Percentiles rank a stretch among this genome's conserved stretches.
Conservation (phyloP, 2,888 invertebrate genomes). For the Melipona beecheii region DNA sequence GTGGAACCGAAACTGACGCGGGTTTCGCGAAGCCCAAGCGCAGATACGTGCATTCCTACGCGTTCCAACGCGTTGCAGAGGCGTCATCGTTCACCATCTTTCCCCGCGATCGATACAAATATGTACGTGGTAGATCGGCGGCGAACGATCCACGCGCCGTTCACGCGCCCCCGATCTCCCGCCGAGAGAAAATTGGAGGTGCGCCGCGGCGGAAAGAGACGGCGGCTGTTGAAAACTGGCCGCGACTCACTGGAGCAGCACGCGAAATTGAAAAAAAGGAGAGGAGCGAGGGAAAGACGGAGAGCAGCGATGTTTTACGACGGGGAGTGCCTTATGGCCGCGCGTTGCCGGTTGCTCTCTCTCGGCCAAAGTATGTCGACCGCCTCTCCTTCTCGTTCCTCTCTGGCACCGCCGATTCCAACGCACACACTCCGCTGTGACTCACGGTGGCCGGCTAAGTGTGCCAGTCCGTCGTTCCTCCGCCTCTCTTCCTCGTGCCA, state of each 20-base stretch:
- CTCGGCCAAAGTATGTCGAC: slow-evolving; percentile 61
- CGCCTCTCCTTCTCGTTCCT: slow-evolving; percentile 52
- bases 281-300: slow-evolving; percentile 34
- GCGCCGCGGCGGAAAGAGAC: slow-evolving; percentile 10
- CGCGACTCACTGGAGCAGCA: slow-evolving; percentile 26
- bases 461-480: slow-evolving; percentile 54
- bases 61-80: too few relatives aligned
- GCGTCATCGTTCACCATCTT: background rate
- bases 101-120: background rate
- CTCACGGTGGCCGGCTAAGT: slow-evolving; percentile 56
- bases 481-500: slow-evolving; percentile 24
- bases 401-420: slow-evolving; percentile 52
- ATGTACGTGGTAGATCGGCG: too few relatives aligned
- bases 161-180: background rate
- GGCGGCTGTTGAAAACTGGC: slow-evolving; percentile 20
- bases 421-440: slow-evolving; percentile 42
- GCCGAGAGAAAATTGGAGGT: slow-evolving; percentile 10
- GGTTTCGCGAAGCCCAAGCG: too few relatives aligned
- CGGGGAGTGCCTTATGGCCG: slow-evolving; percentile 58
- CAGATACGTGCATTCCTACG: too few relatives aligned
- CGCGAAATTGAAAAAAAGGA: slow-evolving; percentile 31
- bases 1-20: too few relatives aligned
- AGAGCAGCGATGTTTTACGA: slow-evolving; percentile 34
- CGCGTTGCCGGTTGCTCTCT: slow-evolving; percentile 54
- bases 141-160: background rate